Conservation (phyloP, 1,140 invertebrate genomes). For the Matsumurasca onukii region DNA sequence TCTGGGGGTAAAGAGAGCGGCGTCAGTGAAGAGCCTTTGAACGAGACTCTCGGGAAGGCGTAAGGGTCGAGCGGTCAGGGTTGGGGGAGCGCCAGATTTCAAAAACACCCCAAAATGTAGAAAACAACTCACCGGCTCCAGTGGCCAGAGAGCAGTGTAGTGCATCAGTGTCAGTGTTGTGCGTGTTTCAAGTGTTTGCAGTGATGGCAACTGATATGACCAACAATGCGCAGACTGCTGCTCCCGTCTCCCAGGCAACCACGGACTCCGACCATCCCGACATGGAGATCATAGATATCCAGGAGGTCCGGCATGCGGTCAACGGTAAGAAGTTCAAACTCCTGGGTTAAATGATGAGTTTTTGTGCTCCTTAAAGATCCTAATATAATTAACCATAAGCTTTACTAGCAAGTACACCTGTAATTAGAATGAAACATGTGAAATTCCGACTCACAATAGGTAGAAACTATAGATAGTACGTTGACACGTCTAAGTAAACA, state of each 20-base stretch:
- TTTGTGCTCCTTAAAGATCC: too few species aligned
- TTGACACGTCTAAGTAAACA: too few species aligned
- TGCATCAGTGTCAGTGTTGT: background rate
- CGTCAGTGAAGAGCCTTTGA: too few species aligned
- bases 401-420: too few species aligned
- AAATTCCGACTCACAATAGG: too few species aligned
- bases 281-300: constrained; percentile 9
- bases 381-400: too few species aligned
- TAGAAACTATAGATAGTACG: too few species aligned
- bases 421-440: too few species aligned
- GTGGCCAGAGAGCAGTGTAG: background rate
- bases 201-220: background rate
- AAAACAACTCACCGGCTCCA: background rate
- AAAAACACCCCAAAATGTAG: constrained; percentile 19
- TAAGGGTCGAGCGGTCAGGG: constrained; percentile 3
- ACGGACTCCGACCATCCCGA: constrained; percentile 3
- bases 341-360: too few species aligned
- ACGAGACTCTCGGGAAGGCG: too few species aligned
- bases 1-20: too few species aligned
- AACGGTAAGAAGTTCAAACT: too few species aligned
- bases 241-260: background rate
- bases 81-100: constrained; percentile 6
- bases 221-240: background rate
- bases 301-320: background rate
- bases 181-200: background rate